Evolutionary conservation across 1,140 invertebrate species (phyloP), one percentile per base, ranked within the genome.

Genomic region (Mycetomoellerius zeteki): DNA sequence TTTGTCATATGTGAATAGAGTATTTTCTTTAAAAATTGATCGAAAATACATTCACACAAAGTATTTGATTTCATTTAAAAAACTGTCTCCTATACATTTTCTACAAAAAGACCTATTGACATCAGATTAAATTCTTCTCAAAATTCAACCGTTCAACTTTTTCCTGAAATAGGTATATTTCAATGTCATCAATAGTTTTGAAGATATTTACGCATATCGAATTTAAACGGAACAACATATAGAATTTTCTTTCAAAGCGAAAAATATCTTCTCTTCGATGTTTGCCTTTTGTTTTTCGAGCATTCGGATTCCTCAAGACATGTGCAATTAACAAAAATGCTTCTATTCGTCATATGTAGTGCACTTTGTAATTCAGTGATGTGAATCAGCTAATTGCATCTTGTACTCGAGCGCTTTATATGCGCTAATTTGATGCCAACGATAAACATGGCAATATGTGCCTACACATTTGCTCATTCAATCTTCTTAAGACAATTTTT

Each of bases 321-420:
- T 72, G 54, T 16, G 6, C 21, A 30, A 37, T 82, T 72, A 14
- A 43, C 12, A 71, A 37, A 8, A 43, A 43, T 16, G 21, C 16
- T n/a, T 50, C 7, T 69, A 69, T 30, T 27, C 3, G 21, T 56
- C 21, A 27, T 54, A 14, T 43, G 2, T 12, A 12, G 24, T 27
- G 8, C 12, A 78, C 82, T 80, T 75, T 54, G 12, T 27, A 21
- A 50, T 33, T 24, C 65, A 64, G 76, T 56, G 71, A 82, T 33
- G 58, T 50, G 30, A 60, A 58, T 77, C 58, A 43, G n/a, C 37
- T 89, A 89, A 90, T 90, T 89, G 64, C 73, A 80, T 80, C 77
- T 89, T 75, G 60, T 71, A 67, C 89, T 67, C 37, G 77, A 84
- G 50, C 27, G 64, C 30, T 77, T 19, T 47, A n/a, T 47, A n/a